Percentiles rank a stretch among this genome's conserved stretches.
phyloP scores from a whole-genome alignment of 92 coral and sea anemone species.

The Umimayanthus chanpuru region DNA sequence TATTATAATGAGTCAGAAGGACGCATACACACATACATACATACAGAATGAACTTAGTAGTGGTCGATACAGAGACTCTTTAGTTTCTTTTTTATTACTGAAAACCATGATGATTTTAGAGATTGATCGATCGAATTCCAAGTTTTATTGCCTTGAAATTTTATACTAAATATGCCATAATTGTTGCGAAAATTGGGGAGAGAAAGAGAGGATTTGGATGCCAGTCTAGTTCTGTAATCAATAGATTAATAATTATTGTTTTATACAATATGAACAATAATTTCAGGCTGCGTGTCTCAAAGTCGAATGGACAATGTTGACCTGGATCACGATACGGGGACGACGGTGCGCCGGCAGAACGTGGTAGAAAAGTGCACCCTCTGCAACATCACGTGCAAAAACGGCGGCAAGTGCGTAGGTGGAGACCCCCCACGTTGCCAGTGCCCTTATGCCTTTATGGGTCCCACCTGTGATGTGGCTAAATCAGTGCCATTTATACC shows the following conservation, averaged over 20 bases:
- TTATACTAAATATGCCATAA: too few relatives aligned
- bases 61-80: too few relatives aligned
- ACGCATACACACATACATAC: too few relatives aligned
- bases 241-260: background rate
- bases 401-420: conserved; percentile 33
- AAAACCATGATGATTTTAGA: too few relatives aligned
- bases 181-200: too few relatives aligned
- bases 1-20: too few relatives aligned
- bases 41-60: too few relatives aligned
- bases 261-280: background rate
- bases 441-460: conserved; percentile 22
- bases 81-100: too few relatives aligned
- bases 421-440: conserved; percentile 42
- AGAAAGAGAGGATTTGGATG: too few relatives aligned
- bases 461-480: conserved; percentile 32
- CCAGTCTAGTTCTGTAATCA: too few relatives aligned
- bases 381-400: conserved; percentile 23
- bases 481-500: conserved; percentile 17
- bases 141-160: too few relatives aligned
- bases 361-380: conserved; percentile 43
- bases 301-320: conserved; percentile 64
- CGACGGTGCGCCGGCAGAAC: conserved; percentile 61
- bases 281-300: conserved; percentile 72
- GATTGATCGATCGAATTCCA: too few relatives aligned
- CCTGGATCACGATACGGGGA: conserved; percentile 54